Evolutionary conservation across 2,888 invertebrate genomes (phyloP), one percentile per base, ranked within the genome.

Genomic region (Cotesia congregata): DNA sequence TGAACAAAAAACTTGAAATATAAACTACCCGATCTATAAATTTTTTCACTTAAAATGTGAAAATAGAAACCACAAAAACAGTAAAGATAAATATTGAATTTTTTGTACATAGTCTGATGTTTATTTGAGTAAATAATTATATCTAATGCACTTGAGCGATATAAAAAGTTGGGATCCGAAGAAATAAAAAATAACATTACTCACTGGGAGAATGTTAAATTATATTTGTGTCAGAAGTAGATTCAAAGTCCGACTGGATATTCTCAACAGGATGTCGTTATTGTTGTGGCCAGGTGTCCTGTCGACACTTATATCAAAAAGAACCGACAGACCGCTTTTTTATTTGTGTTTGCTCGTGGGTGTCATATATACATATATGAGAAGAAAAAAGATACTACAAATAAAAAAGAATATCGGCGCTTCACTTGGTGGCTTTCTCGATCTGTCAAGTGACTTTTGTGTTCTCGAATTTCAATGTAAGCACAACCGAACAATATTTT

Each of bases 241-340:
- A 78, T 78, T 67, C 75, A 68, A 17, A 70, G 74, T 75, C 75
- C 74, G 75, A 78, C 75, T 73, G 77, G 72, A 75, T 78, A 76
- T 79, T 80, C 77, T 77, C 79, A 75, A 80, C 77, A 80, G 73
- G 79, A 80, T 74, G 82, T 78, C 81, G 80, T 83, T 83, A 86
- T 87, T 81, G 84, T 82, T 68, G 80, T 75, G 79, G 64, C 86
- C 87, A 87, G 87, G 87, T 87, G 87, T 86, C 85, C 85, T 83
- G 86, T 85, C 87, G 86, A 82, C 86, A 85, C 86, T 84, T 86
- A 69, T 69, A 69, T 81, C 84, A 84, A 84, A 85, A 83, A 73
- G 78, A 50, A 50, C 82, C 82, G 82, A 80, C 83, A 82, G 76
- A 78, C 82, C 83, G 80, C 77, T 74, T 75, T 78, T 75, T 79